Conservation (phyloP, 2,113 vertebrate genomes). For the Chloroceryle aenea region DNA sequence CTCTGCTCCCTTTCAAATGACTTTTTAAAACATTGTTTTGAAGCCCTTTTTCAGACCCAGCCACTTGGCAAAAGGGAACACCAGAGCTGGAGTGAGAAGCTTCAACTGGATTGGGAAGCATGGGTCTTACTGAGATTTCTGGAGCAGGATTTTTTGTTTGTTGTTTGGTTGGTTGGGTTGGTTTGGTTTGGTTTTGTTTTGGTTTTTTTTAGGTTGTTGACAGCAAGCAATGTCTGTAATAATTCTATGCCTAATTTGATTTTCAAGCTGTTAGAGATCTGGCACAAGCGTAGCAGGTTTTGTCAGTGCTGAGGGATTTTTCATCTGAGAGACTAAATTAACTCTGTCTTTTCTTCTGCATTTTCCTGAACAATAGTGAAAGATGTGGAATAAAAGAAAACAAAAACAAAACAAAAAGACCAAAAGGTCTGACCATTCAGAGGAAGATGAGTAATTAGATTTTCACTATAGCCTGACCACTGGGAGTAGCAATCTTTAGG, state of each 20-base stretch:
- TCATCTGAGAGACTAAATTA: not conserved
- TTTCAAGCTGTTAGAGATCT: constrained; percentile 30
- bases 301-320: constrained; percentile 21
- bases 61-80: not conserved
- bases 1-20: not conserved
- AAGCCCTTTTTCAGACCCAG: not conserved
- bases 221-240: constrained; percentile 2
- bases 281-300: not conserved
- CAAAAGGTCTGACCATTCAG: not conserved
- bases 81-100: not conserved
- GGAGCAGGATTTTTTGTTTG: not conserved
- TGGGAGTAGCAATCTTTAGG: not conserved
- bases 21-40: constrained; percentile 17
- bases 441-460: not conserved
- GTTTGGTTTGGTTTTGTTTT: not conserved
- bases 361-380: not conserved
- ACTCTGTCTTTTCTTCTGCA: not conserved
- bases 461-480: not conserved
- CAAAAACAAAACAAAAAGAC: not conserved
- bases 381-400: not conserved
- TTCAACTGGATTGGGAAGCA: not conserved
- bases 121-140: not conserved
- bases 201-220: not conserved
- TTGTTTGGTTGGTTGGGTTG: not conserved
- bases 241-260: constrained; percentile 52